These are phyloP conservation scores for Sialis lutaria DNA, from an alignment of 2,888 invertebrate genomes.

Conservation along the genomic window DNA sequence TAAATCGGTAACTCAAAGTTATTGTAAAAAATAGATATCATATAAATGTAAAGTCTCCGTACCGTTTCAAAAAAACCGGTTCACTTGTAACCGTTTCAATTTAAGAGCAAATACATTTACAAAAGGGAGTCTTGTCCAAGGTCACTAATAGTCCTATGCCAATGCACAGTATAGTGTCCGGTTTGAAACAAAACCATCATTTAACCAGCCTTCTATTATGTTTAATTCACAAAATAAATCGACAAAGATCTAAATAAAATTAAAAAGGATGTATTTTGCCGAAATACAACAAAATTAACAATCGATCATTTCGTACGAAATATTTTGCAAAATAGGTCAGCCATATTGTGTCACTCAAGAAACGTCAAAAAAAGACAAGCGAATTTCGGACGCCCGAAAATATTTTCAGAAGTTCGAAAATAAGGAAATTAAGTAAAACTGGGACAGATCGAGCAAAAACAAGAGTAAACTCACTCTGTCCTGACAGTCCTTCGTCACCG, in stretches of 20 bases:
- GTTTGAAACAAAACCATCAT: not conserved
- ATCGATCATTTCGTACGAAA: slow-evolving; percentile 1
- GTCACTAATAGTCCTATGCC: slow-evolving; percentile 6
- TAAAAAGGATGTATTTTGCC: not conserved
- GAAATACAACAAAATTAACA: not conserved
- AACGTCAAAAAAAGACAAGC: slow-evolving; percentile 6
- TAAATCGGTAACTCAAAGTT: no score
- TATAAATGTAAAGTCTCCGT: no score
- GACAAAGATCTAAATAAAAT: no score
- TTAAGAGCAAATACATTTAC: not conserved
- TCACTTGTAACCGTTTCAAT: not conserved
- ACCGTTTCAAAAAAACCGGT: not conserved
- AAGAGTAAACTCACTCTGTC: slow-evolving; percentile 48
- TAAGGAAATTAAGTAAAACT: no score
- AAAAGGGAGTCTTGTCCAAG: slow-evolving; percentile 4
- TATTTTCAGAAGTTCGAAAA: no score
- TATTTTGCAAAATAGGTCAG: slow-evolving; percentile 6
- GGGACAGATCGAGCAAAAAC: not conserved
- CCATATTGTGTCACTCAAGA: slow-evolving; percentile 5
- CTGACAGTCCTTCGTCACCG: slow-evolving; percentile 62
- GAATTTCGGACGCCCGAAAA: not conserved
- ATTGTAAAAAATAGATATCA: no score
- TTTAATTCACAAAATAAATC: no score
- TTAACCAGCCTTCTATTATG: no score
- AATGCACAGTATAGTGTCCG: slow-evolving; percentile 5